phyloP scores from a whole-genome alignment of 2,888 invertebrate species.

The Agriopis aurantiaria region DNA sequence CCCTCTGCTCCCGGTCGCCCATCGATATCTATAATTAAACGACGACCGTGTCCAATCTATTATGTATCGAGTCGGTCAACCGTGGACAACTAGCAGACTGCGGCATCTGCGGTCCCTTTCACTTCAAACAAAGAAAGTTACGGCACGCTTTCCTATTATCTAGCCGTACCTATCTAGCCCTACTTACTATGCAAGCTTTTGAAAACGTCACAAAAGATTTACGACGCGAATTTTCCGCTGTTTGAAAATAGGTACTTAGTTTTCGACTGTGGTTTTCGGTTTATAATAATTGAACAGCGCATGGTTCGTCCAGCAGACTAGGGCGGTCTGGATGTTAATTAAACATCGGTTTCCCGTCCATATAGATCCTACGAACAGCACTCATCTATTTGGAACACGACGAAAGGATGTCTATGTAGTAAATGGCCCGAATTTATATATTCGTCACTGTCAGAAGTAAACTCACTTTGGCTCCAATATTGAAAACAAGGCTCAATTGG shows the following conservation, averaged over 20 bases:
- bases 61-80: conserved; percentile 36
- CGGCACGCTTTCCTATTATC: conserved; percentile 21
- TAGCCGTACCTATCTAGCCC: conserved; percentile 16
- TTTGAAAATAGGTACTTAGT: not conserved
- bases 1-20: conserved; percentile 40
- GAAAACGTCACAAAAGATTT: conserved; percentile 1
- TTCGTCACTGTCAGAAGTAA: too few species aligned
- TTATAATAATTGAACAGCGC: conserved; percentile 31
- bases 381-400: conserved; percentile 51
- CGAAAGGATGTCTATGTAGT: conserved; percentile 41
- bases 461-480: too few species aligned
- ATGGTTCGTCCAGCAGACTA: conserved; percentile 18
- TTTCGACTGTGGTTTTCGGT: conserved; percentile 23
- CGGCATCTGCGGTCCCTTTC: conserved; percentile 32
- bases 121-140: conserved; percentile 38
- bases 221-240: not conserved
- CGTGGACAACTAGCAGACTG: conserved; percentile 18
- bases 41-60: conserved; percentile 44
- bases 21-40: conserved; percentile 47
- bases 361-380: conserved; percentile 46
- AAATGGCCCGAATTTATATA: conserved; percentile 10
- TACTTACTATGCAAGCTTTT: conserved; percentile 25
- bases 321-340: conserved; percentile 46
- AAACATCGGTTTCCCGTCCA: conserved; percentile 53
- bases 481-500: too few species aligned